These are phyloP conservation scores for Tinea semifulvella DNA, from an alignment of 2,888 invertebrate species.

Conservation along the genomic window DNA sequence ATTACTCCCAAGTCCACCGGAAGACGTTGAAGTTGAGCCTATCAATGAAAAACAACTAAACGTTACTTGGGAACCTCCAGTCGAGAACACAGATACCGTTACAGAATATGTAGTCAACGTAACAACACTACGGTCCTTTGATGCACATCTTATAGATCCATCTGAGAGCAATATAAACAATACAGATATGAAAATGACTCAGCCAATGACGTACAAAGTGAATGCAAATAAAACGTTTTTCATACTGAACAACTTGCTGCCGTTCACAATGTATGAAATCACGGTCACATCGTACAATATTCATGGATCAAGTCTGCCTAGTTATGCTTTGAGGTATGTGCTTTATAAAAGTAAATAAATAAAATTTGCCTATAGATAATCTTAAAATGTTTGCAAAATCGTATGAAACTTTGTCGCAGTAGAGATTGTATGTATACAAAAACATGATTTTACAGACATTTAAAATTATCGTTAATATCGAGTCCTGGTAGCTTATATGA, in stretches of 20 bases:
- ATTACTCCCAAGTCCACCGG: constrained; percentile 78
- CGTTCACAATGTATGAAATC: constrained; percentile 87
- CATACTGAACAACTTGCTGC: constrained; percentile 70
- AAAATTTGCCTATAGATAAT: no score
- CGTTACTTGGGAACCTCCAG: constrained; percentile 75
- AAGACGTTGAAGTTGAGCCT: constrained; percentile 76
- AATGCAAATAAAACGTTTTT: constrained; percentile 66
- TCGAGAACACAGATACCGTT: constrained; percentile 70
- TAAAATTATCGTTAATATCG: no score
- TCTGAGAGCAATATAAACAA: constrained; percentile 47
- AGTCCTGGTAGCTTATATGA: no score
- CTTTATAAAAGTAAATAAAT: no score
- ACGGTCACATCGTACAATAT: constrained; percentile 76
- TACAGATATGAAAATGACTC: constrained; percentile 28
- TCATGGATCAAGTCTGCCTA: constrained; percentile 81
- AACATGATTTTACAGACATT: no score
- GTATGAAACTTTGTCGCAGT: no score
- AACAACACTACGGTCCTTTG: constrained; percentile 75
- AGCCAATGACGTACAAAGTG: constrained; percentile 61
- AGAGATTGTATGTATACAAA: no score
- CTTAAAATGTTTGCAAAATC: no score
- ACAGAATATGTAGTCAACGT: constrained; percentile 76
- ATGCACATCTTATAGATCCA: constrained; percentile 62
- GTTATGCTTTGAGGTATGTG: constrained; percentile 71
- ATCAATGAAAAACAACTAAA: constrained; percentile 76